Base-by-base conservation (phyloP, 2,888 invertebrate species). In the Apodemia hepburni region DNA sequence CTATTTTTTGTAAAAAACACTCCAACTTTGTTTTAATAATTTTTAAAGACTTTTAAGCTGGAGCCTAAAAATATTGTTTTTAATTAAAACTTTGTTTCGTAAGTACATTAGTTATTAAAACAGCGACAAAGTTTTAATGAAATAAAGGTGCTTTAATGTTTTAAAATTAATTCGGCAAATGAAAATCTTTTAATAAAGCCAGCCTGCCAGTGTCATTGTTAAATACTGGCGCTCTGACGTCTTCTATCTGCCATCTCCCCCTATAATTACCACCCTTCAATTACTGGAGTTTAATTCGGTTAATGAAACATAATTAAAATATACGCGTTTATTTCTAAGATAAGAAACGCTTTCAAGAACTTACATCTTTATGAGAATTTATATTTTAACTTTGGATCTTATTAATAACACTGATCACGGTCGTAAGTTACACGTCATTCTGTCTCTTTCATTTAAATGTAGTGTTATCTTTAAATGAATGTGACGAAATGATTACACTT, bases 271-370 rank as follows among this genome's bases (percentile, higher is more conserved):
- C 75, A 75, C 77, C 81, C 85, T 85, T 87, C 88, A 86, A 87
- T 88, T 90, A 87, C 87, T 85, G 79, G 84, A 89, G 88, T 91
- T 89, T 89, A 90, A 91, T 90, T 89, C 84, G 85, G 82, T 82
- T 90, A 90, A 91, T 91, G 91, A 91, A 89, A 87, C 82, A 78
- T 90, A 87, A 91, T 91, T 91, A 91, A 89, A 90, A 89, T 87
- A 87, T 88, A 83, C 83, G 82, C 86, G 82, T 83, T 85, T 86
- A 83, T 83, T 84, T 80, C 77, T 69, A 75, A 81, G 80, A 81
- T 72, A 61, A 54, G 54, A 42, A 42, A 54, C 15, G 22, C 18
- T 27, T 27, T 22, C 22, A 15, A 54, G 27, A 54, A 54, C 42
- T n/a, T 42, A 22, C 27, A 27, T 54, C 54, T 54, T 22, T 27